Base-by-base conservation (phyloP, 1,140 invertebrate species). In the Drosophila ananassae region DNA sequence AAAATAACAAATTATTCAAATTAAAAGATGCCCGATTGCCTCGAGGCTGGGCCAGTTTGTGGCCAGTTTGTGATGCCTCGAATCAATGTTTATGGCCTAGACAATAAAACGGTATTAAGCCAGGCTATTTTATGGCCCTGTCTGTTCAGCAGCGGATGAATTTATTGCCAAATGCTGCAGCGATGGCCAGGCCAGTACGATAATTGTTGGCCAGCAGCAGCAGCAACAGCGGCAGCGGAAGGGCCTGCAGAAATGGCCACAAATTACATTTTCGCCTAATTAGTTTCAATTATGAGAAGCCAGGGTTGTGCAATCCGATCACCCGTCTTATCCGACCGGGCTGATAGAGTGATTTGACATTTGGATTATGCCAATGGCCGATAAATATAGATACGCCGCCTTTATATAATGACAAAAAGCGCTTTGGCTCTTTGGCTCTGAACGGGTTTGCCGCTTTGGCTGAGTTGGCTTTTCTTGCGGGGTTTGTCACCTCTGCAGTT, bases 61-160 rank as follows among this genome's bases (percentile, higher is more conserved):
- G 41, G 41, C 41, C 41, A 44, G 41, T 44, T 44, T 44, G 41
- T 12, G 60, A 51, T 47, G 72, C 25, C 53, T 51, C 69, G 69
- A 53, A 53, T 64, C 59, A 47, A 51, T 52, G 53, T 71, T 84
- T 85, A 84, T 84, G 81, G 81, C 81, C 81, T 85, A 84, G 81
- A 77, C 77, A 54, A 61, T 47, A 53, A 77, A 81, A 77, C 63
- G 73, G 68, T 77, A 69, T 85, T 81, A 69, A 85, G 53, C 61
- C 56, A 77, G 77, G 59, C 57, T 48, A 63, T 54, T 84, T 83
- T 68, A 79, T 68, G 73, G 77, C 64, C 57, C 46, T 9, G 46
- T 66, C 63, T 60, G 61, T 54, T 21, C 44, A 9, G 44, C 44
- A 47, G 44, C 21, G 59, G 57, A 25, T 60, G 28, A 77, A 61